Evolutionary conservation across 2,113 vertebrate species (phyloP), one percentile per base, ranked within the genome.

Genomic region (Nibea coibor): DNA sequence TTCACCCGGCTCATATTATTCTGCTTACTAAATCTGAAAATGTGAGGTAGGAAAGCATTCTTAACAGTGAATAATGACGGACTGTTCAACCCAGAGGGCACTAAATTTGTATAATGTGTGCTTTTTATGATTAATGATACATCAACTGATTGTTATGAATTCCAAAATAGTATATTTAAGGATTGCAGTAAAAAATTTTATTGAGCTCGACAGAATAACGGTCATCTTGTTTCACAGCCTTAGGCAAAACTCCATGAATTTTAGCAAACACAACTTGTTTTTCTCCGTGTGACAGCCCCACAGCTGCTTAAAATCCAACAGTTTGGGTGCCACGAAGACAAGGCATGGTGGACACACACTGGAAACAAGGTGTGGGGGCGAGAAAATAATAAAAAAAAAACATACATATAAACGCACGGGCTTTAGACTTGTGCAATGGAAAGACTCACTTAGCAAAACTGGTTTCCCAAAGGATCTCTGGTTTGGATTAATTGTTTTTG

Each of bases 1-100:
- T 5, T 17, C 57, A 24, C 28, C 3, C 19, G n/a, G 65, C 53
- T 84, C 28, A 51, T 77, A 76, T 78, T 28, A 82, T 69, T 81
- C 58, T 58, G 35, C 61, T 69, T 70, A 48, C 63, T 28, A 72
- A 80, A 84, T 90, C 62, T 71, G 39, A 50, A 65, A 51, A 51
- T 15, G 1, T 57, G 39, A 35, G 58, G 31, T 53, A 64, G 67
- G 16, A 72, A 67, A 42, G 50, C 58, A 67, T 78, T 59, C 17
- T 54, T 57, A 80, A 71, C 16, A 42, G 63, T 76, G 64, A 86
- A 68, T 72, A 89, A 87, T 80, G 54, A 83, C 47, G 8, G 67
- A 51, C 47, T 54, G 42, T 39, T 67, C 6, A 75, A 81, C 70
- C 63, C n/a, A 62, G 10, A 0, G 47, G 71, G 35, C 59, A 47